A percentile compares a stretch with the other conserved stretches of the same genome.
Conservation (phyloP, 2,888 invertebrate genomes). For the Pollenia angustigena region DNA sequence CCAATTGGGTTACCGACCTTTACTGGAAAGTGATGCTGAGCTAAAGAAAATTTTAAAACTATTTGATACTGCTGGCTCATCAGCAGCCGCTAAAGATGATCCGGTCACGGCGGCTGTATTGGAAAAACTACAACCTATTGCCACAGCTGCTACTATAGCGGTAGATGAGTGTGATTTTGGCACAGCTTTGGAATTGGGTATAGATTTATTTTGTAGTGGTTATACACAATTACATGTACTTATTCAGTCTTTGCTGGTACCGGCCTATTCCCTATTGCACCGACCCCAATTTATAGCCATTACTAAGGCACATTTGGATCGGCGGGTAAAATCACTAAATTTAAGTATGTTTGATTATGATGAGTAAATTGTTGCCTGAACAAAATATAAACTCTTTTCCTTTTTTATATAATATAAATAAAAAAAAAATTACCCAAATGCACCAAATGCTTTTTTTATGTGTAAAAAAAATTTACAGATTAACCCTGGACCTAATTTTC, state of each 20-base stretch:
- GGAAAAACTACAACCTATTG: slow-evolving; percentile 90
- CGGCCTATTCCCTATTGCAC: slow-evolving; percentile 91
- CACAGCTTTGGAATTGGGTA: slow-evolving; percentile 94
- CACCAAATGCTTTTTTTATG: not conserved
- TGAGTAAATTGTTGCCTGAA: slow-evolving; percentile 11
- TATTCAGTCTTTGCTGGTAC: slow-evolving; percentile 87
- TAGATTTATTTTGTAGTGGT: slow-evolving; percentile 93
- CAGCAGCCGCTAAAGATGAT: slow-evolving; percentile 82
- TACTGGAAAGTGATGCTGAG: slow-evolving; percentile 88
- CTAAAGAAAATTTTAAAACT: slow-evolving; percentile 89
- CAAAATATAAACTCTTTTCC: not conserved
- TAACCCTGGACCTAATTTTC: not conserved
- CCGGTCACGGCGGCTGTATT: slow-evolving; percentile 86
- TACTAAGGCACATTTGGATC: slow-evolving; percentile 89
- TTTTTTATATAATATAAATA: slow-evolving; percentile 17
- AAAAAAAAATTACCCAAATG: not conserved
- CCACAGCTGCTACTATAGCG: slow-evolving; percentile 89
- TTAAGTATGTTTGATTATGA: slow-evolving; percentile 84
- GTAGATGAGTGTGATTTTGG: slow-evolving; percentile 98
- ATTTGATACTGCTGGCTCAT: slow-evolving; percentile 86
- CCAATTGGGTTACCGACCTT: slow-evolving; percentile 92
- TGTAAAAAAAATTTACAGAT: slow-evolving; percentile 1
- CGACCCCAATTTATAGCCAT: slow-evolving; percentile 90
- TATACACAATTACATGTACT: slow-evolving; percentile 88
- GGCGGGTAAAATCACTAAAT: slow-evolving; percentile 86